Evolutionary conservation across 2,888 invertebrate genomes (phyloP).

Genomic region (Noctua janthe): DNA sequence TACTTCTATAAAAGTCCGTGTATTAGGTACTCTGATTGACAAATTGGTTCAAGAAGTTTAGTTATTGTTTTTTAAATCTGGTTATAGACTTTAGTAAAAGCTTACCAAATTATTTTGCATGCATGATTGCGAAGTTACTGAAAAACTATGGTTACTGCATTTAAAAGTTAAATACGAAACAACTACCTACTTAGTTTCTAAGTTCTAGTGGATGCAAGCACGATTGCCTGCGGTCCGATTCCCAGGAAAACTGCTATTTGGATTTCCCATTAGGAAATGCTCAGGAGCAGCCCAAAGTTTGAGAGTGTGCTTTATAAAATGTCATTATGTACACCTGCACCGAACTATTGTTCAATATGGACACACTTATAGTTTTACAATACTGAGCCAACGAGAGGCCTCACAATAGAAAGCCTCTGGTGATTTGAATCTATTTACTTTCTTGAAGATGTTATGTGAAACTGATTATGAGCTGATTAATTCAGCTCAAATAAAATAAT

Average conservation of each 20-base stretch:
- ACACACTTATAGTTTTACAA: neutral
- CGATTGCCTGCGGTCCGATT: neutral
- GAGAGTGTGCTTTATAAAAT: neutral
- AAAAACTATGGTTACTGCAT: neutral
- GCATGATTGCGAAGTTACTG: neutral
- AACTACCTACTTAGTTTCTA: neutral
- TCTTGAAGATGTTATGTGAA: neutral
- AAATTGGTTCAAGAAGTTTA: neutral
- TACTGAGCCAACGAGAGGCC: neutral
- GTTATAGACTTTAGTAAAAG: neutral
- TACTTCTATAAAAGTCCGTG: neutral
- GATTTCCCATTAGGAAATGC: constrained; percentile 13
- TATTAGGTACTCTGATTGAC: neutral
- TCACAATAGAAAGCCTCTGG: neutral
- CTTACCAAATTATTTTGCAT: neutral
- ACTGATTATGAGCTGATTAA: neutral
- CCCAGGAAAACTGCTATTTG: constrained; percentile 4
- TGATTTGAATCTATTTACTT: neutral
- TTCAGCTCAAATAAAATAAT: neutral
- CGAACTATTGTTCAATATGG: neutral
- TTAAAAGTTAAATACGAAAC: neutral
- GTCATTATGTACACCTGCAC: neutral
- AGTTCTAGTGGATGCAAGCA: neutral
- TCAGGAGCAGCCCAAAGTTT: constrained; percentile 9
- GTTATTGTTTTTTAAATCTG: neutral